These are phyloP conservation scores for Corythornis vintsioides DNA, from an alignment of 2,113 vertebrate species.

Conservation along the genomic window DNA sequence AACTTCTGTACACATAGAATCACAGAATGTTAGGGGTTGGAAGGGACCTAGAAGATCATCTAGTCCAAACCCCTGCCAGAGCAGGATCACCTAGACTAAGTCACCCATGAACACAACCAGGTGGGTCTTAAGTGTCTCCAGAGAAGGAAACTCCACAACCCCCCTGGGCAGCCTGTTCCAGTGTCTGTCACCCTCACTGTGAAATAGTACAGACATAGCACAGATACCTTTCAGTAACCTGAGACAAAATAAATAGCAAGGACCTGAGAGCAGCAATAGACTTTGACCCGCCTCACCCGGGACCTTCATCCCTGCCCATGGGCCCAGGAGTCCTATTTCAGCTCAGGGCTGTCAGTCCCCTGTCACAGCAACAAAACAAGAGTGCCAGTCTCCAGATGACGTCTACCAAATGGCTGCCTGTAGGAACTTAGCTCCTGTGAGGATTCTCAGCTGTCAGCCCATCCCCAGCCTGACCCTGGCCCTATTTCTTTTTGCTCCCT, in stretches of 20 bases:
- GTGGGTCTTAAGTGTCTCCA: no score
- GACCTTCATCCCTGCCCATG: rapidly evolving
- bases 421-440: not conserved
- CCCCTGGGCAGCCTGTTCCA: no score
- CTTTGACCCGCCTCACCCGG: not conserved
- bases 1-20: not conserved
- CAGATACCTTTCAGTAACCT: not conserved
- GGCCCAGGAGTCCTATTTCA: not conserved
- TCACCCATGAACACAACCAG: no score
- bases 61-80: no score
- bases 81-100: no score
- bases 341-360: not conserved
- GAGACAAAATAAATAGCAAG: not conserved
- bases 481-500: not conserved
- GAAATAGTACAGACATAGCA: no score
- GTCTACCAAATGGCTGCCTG: not conserved
- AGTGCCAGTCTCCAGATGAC: not conserved
- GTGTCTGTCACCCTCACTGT: no score
- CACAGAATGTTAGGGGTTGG: no score
- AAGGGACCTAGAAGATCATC: no score
- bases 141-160: no score
- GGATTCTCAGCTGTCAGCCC: not conserved
- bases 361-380: rapidly evolving
- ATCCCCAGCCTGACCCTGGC: not conserved
- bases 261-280: not conserved